Percentiles rank a stretch among this genome's conserved stretches.
These are phyloP conservation scores for Sander lucioperca DNA, from an alignment of 2,113 vertebrate genomes.

Conservation along the genomic window DNA sequence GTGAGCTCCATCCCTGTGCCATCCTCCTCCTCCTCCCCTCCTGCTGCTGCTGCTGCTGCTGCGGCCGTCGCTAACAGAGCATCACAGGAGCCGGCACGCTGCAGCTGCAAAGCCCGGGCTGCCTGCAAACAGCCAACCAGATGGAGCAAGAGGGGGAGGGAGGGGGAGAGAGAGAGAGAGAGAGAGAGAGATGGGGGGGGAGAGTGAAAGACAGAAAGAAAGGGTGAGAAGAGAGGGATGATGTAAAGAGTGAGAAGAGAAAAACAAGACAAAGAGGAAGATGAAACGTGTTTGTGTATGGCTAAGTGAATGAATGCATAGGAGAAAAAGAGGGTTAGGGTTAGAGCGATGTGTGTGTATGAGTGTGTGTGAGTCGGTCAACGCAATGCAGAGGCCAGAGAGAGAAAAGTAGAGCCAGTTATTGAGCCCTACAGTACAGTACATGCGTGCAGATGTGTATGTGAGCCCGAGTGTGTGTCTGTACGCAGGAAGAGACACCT, in stretches of 20 bases:
- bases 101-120: conserved; percentile 86
- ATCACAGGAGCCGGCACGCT: conserved; percentile 73
- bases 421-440: not conserved
- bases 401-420: conserved; percentile 7
- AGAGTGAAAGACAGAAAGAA: not conserved
- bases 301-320: conserved; percentile 4
- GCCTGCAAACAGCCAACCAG: conserved; percentile 81
- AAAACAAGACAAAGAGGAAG: conserved; percentile 1
- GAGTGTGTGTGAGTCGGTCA: not conserved
- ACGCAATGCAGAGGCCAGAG: conserved; percentile 49
- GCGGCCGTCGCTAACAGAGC: conserved; percentile 66
- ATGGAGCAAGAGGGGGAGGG: conserved; percentile 21
- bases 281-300: conserved; percentile 1
- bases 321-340: not conserved
- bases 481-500: not conserved
- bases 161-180: conserved; percentile 2
- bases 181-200: conserved; percentile 3
- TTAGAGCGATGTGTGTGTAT: not conserved
- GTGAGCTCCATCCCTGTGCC: conserved; percentile 93
- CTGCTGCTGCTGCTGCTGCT: conserved; percentile 64
- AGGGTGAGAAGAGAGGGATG: conserved; percentile 18
- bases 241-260: conserved; percentile 25
- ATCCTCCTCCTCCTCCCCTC: conserved; percentile 89
- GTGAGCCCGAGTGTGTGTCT: conserved; percentile 10
- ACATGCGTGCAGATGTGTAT: conserved; percentile 9